A percentile compares a stretch with the other conserved stretches of the same genome.
Conservation (phyloP, 2,797 vertebrate species). For the Erpetoichthys calabaricus region DNA sequence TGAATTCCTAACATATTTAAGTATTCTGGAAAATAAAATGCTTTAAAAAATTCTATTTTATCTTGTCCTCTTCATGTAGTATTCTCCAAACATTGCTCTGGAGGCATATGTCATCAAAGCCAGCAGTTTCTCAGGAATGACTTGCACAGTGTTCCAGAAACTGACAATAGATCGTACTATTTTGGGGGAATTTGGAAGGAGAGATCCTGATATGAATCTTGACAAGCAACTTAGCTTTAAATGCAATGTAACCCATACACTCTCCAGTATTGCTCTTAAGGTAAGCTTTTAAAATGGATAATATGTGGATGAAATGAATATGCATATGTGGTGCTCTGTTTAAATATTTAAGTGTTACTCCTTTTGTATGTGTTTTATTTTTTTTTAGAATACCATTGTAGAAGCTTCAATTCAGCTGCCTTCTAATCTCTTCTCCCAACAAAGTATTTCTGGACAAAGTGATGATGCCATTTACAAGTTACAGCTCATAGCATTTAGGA, state of each 20-base stretch:
- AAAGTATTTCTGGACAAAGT: slow-evolving; percentile 43
- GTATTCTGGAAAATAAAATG: too few relatives aligned
- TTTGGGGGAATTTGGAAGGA: slow-evolving; percentile 47
- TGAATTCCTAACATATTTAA: too few relatives aligned
- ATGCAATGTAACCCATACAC: slow-evolving; percentile 79
- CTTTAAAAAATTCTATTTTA: neutral
- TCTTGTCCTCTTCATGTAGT: slow-evolving; percentile 38
- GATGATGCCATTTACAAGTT: slow-evolving; percentile 77
- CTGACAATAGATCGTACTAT: slow-evolving; percentile 54
- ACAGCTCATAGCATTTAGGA: slow-evolving; percentile 86
- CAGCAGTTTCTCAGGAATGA: slow-evolving; percentile 82
- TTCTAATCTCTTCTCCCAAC: slow-evolving; percentile 67
- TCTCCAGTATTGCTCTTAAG: slow-evolving; percentile 77
- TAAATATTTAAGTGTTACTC: neutral
- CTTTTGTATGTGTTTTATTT: neutral
- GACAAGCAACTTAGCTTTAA: slow-evolving; percentile 91
- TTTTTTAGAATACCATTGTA: slow-evolving; percentile 67
- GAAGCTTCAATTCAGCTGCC: slow-evolving; percentile 90
- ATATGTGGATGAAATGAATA: neutral
- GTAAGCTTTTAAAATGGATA: slow-evolving; percentile 30
- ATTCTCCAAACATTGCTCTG: slow-evolving; percentile 85
- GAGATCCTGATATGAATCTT: slow-evolving; percentile 54
- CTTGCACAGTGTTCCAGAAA: slow-evolving; percentile 88
- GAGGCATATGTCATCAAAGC: slow-evolving; percentile 77
- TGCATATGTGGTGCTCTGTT: neutral